phyloP scores from a whole-genome alignment of 2,888 invertebrate species.

The Pantelozetes paolii region DNA sequence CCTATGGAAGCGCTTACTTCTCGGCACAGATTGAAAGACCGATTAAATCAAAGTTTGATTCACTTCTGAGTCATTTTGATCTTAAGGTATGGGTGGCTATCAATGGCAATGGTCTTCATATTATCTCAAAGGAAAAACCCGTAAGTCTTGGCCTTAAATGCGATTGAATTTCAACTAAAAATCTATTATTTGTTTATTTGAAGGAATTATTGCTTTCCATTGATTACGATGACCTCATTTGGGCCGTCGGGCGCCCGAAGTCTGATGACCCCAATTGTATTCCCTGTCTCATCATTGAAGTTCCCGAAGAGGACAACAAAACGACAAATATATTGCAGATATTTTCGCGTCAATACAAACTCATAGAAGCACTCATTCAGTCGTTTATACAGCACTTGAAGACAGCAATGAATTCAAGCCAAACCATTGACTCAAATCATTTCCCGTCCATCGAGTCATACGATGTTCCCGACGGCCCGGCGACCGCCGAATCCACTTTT shows the following conservation, averaged over 20 bases:
- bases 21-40: constrained; percentile 92
- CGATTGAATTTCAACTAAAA: background rate
- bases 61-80: constrained; percentile 78
- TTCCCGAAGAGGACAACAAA: constrained; percentile 69
- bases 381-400: constrained; percentile 7
- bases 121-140: constrained; percentile 76
- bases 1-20: constrained; percentile 90
- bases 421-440: background rate
- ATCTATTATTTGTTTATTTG: constrained; percentile 47
- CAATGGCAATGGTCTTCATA: constrained; percentile 74
- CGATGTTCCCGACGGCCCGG: background rate
- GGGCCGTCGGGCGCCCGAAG: constrained; percentile 85
- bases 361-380: background rate
- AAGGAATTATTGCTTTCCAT: constrained; percentile 78
- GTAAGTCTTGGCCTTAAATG: constrained; percentile 59
- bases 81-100: constrained; percentile 83
- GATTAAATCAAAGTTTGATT: constrained; percentile 69
- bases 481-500: background rate
- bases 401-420: background rate
- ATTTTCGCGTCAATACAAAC: constrained; percentile 59
- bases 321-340: constrained; percentile 72
- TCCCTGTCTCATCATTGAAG: constrained; percentile 86
- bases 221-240: constrained; percentile 81
- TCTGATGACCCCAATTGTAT: constrained; percentile 69
- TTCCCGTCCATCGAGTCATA: background rate